phyloP scores from a whole-genome alignment of 1,140 invertebrate genomes.

The Drosophila sturtevanti region DNA sequence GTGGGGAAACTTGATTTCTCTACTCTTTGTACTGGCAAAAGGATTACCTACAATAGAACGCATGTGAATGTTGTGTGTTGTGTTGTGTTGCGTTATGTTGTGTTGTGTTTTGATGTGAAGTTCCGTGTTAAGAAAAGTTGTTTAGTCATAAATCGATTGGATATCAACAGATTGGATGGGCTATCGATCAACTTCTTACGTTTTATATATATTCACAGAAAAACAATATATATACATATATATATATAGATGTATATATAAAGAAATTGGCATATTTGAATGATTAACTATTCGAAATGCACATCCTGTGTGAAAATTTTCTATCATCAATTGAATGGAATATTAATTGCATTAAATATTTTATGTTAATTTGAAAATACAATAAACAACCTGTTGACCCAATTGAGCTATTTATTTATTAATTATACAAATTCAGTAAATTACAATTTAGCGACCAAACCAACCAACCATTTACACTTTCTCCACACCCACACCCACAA shows the following conservation, averaged over 20 bases:
- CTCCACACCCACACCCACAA: too few species aligned
- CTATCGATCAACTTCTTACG: not conserved
- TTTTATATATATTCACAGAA: not conserved
- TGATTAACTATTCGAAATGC: not conserved
- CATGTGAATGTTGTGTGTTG: not conserved
- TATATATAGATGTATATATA: not conserved
- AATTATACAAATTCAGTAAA: not conserved
- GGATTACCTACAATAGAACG: not conserved
- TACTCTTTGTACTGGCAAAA: not conserved
- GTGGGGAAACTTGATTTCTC: not conserved
- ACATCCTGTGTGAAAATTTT: not conserved
- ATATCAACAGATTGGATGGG: not conserved
- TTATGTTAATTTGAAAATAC: not conserved
- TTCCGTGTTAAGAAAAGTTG: too few species aligned
- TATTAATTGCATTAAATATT: not conserved
- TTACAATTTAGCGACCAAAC: not conserved
- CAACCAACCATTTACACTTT: too few species aligned
- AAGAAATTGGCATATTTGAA: not conserved
- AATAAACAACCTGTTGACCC: conserved; percentile 1
- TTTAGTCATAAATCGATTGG: too few species aligned
- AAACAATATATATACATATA: too few species aligned
- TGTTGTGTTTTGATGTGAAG: too few species aligned
- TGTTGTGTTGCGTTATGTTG: too few species aligned
- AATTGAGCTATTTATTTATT: conserved; percentile 19
- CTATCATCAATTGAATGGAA: not conserved